These are phyloP conservation scores for Bimastos eiseni DNA, from an alignment of 2,888 invertebrate genomes.

Conservation along the genomic window DNA sequence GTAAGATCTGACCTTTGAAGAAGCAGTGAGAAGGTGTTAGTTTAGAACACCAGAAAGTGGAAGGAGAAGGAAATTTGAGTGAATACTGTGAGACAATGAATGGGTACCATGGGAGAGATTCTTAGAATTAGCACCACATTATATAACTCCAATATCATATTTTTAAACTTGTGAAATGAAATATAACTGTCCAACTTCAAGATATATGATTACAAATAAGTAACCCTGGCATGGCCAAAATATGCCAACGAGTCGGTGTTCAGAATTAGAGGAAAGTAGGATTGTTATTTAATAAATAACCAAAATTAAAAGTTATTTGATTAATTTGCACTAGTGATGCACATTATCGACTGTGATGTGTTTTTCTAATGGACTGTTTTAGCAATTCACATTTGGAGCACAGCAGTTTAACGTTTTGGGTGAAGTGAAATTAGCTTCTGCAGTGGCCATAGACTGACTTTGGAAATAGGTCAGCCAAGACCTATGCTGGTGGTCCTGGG, in stretches of 20 bases:
- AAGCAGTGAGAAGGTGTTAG: neutral
- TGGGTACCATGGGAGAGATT: neutral
- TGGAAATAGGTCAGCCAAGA: too few species aligned
- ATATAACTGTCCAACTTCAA: constrained; percentile 2
- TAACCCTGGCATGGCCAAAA: neutral
- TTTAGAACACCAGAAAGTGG: neutral
- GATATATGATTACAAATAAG: neutral
- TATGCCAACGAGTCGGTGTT: neutral
- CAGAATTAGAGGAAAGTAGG: neutral
- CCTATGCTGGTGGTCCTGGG: too few species aligned
- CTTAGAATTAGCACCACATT: neutral
- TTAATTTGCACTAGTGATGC: too few species aligned
- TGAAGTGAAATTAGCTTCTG: too few species aligned
- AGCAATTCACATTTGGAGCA: too few species aligned
- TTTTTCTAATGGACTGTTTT: too few species aligned
- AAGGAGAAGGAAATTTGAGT: neutral
- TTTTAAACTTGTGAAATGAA: neutral
- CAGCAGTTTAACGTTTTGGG: too few species aligned
- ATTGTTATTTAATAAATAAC: neutral
- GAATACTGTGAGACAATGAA: neutral
- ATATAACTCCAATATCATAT: neutral
- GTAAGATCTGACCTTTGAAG: neutral
- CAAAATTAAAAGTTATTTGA: too few species aligned
- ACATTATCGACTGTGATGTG: too few species aligned
- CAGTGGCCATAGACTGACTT: too few species aligned